phyloP scores from a whole-genome alignment of 2,797 vertebrate species.

The Danio jaintianensis region DNA sequence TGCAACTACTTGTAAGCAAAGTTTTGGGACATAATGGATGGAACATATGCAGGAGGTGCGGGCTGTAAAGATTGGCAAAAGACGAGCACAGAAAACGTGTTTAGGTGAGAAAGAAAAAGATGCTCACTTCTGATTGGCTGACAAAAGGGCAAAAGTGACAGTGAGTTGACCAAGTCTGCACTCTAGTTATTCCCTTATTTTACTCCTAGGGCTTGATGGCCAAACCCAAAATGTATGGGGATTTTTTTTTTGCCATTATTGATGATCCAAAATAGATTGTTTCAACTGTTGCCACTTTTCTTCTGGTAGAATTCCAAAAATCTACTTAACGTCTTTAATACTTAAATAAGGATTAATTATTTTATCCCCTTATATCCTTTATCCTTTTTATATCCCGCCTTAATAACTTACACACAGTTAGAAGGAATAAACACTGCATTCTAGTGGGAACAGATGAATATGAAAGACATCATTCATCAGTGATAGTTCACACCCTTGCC shows the following conservation, averaged over 20 bases:
- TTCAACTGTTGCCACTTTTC: slow-evolving; percentile 4
- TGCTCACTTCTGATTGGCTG: slow-evolving; percentile 16
- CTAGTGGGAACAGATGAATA: neutral
- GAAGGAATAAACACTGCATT: neutral
- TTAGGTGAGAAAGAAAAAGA: slow-evolving; percentile 12
- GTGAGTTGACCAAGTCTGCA: neutral
- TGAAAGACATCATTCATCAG: neutral
- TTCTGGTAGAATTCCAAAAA: neutral
- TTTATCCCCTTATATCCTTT: neutral
- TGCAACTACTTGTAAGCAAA: slow-evolving; percentile 55
- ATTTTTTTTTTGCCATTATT: neutral
- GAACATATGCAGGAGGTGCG: slow-evolving; percentile 58
- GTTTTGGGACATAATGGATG: slow-evolving; percentile 60
- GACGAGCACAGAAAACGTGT: neutral
- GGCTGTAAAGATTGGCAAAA: neutral
- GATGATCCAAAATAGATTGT: neutral
- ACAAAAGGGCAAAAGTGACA: slow-evolving; percentile 18
- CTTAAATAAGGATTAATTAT: neutral
- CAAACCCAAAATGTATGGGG: neutral
- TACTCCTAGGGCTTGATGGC: neutral
- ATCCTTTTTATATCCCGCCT: neutral
- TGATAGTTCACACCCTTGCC: neutral
- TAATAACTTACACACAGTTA: neutral
- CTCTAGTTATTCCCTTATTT: neutral
- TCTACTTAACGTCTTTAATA: neutral